Percentiles rank a stretch among this genome's conserved stretches.
Conservation (phyloP, 2,113 vertebrate genomes). For the Callionymus lyra region DNA sequence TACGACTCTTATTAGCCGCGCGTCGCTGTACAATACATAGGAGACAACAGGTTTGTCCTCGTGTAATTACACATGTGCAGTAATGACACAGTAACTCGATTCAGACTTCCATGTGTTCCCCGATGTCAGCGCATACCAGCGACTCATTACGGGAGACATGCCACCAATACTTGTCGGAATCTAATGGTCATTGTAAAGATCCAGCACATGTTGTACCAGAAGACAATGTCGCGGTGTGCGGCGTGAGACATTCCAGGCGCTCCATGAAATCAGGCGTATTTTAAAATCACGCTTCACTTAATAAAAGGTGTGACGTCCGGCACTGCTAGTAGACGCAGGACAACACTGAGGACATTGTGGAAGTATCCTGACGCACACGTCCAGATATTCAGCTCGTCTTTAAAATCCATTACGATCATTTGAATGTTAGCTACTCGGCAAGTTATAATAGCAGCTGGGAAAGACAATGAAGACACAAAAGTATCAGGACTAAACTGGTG, state of each 20-base stretch:
- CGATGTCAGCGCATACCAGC: slow-evolving; percentile 45
- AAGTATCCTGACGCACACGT: too few relatives aligned
- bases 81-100: slow-evolving; percentile 36
- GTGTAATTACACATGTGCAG: slow-evolving; percentile 10
- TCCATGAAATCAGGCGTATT: slow-evolving; percentile 3
- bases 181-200: slow-evolving; percentile 44
- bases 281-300: too few relatives aligned
- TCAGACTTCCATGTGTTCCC: slow-evolving; percentile 32
- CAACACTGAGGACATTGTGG: too few relatives aligned
- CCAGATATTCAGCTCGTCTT: too few relatives aligned
- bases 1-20: neutral
- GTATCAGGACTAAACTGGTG: too few relatives aligned
- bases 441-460: too few relatives aligned
- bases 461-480: too few relatives aligned
- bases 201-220: slow-evolving; percentile 29
- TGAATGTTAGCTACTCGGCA: too few relatives aligned
- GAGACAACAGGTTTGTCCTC: too few relatives aligned
- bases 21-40: neutral
- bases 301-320: too few relatives aligned
- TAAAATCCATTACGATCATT: neutral
- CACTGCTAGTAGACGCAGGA: too few relatives aligned
- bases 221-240: slow-evolving; percentile 35
- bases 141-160: slow-evolving; percentile 36
- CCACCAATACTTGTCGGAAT: slow-evolving; percentile 23
- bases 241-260: slow-evolving; percentile 19